Conservation (phyloP, 2,888 invertebrate species). For the Embidobia sp. region DNA sequence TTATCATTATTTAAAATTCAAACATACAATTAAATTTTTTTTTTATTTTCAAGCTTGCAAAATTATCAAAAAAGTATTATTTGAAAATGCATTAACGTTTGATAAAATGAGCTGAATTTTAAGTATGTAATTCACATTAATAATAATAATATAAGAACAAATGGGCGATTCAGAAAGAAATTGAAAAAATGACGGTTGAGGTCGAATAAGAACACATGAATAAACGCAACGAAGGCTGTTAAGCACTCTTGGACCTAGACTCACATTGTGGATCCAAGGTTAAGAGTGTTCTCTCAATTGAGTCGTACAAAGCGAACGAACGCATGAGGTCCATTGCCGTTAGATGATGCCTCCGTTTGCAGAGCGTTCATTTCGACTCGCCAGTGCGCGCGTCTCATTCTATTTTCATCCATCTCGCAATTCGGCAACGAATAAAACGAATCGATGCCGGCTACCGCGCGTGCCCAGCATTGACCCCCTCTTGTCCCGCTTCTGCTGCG, state of each 20-base stretch:
- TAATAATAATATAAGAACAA: too few relatives aligned
- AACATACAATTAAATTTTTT: too few relatives aligned
- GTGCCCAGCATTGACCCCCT: conserved; percentile 48
- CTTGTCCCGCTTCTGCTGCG: background rate
- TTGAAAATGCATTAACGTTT: too few relatives aligned
- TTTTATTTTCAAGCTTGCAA: too few relatives aligned
- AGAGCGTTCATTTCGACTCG: conserved; percentile 29
- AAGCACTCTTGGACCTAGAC: conserved; percentile 50
- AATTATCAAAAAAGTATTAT: too few relatives aligned
- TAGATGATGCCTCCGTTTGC: conserved; percentile 48
- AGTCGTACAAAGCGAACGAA: conserved; percentile 51
- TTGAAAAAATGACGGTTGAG: conserved; percentile 15
- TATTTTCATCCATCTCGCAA: conserved; percentile 61
- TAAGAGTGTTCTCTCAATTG: conserved; percentile 57
- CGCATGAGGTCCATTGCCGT: conserved; percentile 54
- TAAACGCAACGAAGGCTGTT: conserved; percentile 46
- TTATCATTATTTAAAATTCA: too few relatives aligned
- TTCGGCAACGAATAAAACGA: conserved; percentile 63
- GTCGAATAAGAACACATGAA: conserved; percentile 21
- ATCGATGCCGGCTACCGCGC: conserved; percentile 60
- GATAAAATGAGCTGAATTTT: too few relatives aligned
- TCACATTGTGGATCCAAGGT: conserved; percentile 56
- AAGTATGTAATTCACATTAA: too few relatives aligned
- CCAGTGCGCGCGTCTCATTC: conserved; percentile 45
- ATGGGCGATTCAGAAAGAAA: background rate